phyloP scores from a whole-genome alignment of 2,888 invertebrate species.

The Ceratothoa steindachneri region DNA sequence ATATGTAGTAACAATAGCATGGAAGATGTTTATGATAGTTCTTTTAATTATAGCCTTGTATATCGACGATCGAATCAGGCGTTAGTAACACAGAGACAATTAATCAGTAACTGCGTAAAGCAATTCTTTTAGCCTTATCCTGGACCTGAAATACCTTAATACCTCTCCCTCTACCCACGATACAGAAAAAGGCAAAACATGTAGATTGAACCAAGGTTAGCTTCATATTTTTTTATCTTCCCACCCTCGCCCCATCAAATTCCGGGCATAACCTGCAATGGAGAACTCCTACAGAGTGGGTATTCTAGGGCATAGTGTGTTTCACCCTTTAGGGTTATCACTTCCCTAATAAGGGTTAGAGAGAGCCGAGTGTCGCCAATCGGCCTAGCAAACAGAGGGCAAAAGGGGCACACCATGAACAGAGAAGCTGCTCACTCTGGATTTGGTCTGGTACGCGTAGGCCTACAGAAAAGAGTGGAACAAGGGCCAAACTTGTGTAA shows the following conservation, averaged over 20 bases:
- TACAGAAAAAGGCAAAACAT: too few relatives aligned
- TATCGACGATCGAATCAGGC: too few relatives aligned
- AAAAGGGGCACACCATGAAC: background rate
- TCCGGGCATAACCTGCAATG: background rate
- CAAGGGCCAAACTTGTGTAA: background rate
- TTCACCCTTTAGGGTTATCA: background rate
- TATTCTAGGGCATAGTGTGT: background rate
- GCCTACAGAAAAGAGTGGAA: background rate
- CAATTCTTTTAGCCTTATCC: too few relatives aligned
- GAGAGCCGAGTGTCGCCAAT: background rate
- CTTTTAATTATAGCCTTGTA: too few relatives aligned
- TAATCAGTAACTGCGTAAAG: too few relatives aligned
- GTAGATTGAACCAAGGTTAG: too few relatives aligned
- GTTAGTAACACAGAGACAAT: too few relatives aligned
- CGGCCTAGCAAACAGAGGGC: background rate
- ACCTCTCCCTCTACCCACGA: too few relatives aligned
- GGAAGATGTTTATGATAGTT: too few relatives aligned
- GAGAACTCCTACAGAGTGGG: background rate
- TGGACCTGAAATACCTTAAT: too few relatives aligned
- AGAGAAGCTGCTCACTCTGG: background rate
- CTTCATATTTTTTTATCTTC: too few relatives aligned
- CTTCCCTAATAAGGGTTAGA: conserved; percentile 2
- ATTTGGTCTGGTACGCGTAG: background rate
- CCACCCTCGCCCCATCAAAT: background rate
- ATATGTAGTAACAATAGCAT: too few relatives aligned